Evolutionary conservation across 2,888 invertebrate genomes (phyloP), one percentile per base, ranked within the genome.

Genomic region (Rosalia funebris): DNA sequence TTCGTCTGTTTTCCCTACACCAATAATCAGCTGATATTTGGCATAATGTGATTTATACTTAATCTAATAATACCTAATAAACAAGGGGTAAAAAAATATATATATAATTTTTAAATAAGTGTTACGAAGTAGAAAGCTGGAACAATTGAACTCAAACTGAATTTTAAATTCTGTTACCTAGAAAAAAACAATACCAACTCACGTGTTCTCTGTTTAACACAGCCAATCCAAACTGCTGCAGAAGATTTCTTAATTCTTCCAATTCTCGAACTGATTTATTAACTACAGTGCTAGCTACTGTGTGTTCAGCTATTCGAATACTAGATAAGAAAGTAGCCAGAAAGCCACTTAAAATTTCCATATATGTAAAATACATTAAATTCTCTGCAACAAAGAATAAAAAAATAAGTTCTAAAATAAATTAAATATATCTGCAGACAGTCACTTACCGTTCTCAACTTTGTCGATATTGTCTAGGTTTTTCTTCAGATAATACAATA

Each of bases 161-260:
- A n/a, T n/a, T n/a, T n/a, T n/a, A n/a, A n/a, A n/a, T n/a, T n/a
- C n/a, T n/a, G n/a, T n/a, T n/a, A n/a, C n/a, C n/a, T n/a, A n/a
- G n/a, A n/a, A n/a, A n/a, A n/a, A n/a, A n/a, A n/a, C n/a, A n/a
- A n/a, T n/a, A 25, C 7, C 25, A 5, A 62, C 75, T 68, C 75
- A 82, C 82, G 74, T 82, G 81, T 71, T 81, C 77, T 58, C 71
- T 73, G 14, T 73, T 74, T 41, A 82, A 68, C 36, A 82, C 65
- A 16, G 68, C 57, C 16, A 56, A 70, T 32, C 79, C 80, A 70
- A 81, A 79, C 39, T 66, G 70, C 19, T 66, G 63, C 48, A 82
- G 66, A 39, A 75, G 66, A 15, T 20, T 61, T 60, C 70, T 73
- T 1, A 80, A 60, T 47, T 76, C 72, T 10, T 75, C 66, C 70